Base-by-base conservation (phyloP, 2,888 invertebrate genomes). In the Mylabris sibirica region DNA sequence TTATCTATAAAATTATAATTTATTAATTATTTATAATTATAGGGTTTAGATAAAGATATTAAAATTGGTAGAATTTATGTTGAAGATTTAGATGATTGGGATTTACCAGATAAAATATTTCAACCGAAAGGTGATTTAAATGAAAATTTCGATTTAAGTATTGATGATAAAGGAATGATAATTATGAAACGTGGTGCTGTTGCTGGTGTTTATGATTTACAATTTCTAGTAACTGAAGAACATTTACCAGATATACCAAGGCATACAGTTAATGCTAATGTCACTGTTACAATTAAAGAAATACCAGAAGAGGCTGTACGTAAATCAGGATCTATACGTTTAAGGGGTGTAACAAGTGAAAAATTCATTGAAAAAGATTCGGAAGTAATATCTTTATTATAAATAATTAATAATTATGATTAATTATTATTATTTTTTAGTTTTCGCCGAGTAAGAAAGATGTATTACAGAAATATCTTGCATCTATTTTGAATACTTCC, bases 71-170 rank as follows among this genome's bases (percentile, higher is more conserved):
- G 95, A 0, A 96, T 96, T 0, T 99, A 93, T 85, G 98, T 98
- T 0, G 90, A 94, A 59, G 99, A 99, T 85, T 90, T 91, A 0
- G 99, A 99, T 81, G 99, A 99, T 82, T 99, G 98, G 98, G 99
- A 99, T 84, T 85, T 97, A 62, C 91, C 90, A 0, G 97, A 99
- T 84, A 99, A 99, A 85, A 85, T 88, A 14, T 99, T 97, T 82
- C 87, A 87, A 71, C 95, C 94, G 93, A 85, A 88, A 2, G 85
- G 85, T 65, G 89, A 90, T 73, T 88, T 89, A 34, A 76, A 80
- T 9, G 63, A 26, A 0, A 88, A 90, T 78, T 97, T 97, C 84
- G 88, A 89, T 24, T 87, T 98, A 6, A 90, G 95, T 78, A 85
- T 87, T 38, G 74, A 66, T 38, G 89, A 90, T 67, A 93, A 90